A percentile compares a stretch with the other conserved stretches of the same genome.
phyloP scores from a whole-genome alignment of 2,113 vertebrate genomes.

The Triplophysa tibetana region DNA sequence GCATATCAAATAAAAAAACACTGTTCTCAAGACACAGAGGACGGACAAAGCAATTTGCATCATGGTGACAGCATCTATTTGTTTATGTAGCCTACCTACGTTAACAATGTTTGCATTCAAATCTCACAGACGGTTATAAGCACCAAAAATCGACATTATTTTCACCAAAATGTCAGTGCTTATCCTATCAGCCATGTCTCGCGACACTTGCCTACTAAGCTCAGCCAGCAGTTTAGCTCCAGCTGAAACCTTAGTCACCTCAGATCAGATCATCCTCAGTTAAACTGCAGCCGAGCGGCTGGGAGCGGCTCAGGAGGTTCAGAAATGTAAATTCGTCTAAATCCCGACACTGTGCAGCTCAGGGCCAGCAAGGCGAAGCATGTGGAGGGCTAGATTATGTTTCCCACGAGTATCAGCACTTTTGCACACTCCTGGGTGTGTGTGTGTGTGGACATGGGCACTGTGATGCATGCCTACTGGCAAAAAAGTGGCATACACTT shows the following conservation, averaged over 20 bases:
- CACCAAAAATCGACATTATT: not conserved
- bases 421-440: slow-evolving; percentile 18
- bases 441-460: slow-evolving; percentile 31
- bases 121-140: not conserved
- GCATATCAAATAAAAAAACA: not conserved
- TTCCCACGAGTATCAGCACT: slow-evolving; percentile 61
- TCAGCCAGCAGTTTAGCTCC: slow-evolving; percentile 33
- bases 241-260: slow-evolving; percentile 40
- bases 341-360: slow-evolving; percentile 48
- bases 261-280: slow-evolving; percentile 52
- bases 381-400: slow-evolving; percentile 50
- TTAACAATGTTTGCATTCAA: too few relatives aligned
- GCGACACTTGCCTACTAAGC: slow-evolving; percentile 17
- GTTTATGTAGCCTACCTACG: not conserved
- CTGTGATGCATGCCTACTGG: slow-evolving; percentile 23
- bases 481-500: not conserved
- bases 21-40: not conserved
- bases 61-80: not conserved
- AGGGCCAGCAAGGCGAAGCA: slow-evolving; percentile 46
- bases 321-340: slow-evolving; percentile 59
- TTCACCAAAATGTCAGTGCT: not conserved
- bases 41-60: not conserved
- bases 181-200: not conserved
- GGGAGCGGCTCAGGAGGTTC: slow-evolving; percentile 45
- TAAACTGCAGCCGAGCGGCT: slow-evolving; percentile 41